phyloP scores from a whole-genome alignment of 2,888 invertebrate species.

The Furcula furcula region DNA sequence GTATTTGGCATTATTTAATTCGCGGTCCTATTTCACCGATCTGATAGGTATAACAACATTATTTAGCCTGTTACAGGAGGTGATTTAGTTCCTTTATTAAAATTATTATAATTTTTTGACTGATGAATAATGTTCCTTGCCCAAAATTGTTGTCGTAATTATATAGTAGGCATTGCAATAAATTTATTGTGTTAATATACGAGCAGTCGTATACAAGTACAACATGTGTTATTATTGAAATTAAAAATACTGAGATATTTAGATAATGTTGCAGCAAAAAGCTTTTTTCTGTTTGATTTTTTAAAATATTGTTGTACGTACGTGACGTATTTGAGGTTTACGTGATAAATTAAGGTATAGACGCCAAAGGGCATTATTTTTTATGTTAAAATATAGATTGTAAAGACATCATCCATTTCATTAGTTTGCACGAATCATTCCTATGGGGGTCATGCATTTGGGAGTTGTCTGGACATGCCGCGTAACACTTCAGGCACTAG shows the following conservation, averaged over 20 bases:
- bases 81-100: constrained; percentile 21
- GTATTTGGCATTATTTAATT: constrained; percentile 38
- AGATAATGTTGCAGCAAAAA: constrained; percentile 29
- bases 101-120: constrained; percentile 37
- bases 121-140: constrained; percentile 41
- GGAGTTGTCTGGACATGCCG: constrained; percentile 27
- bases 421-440: constrained; percentile 85
- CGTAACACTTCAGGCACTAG: no score
- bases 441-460: constrained; percentile 60
- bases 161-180: constrained; percentile 40
- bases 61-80: constrained; percentile 4
- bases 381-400: constrained; percentile 40
- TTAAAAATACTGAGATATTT: constrained; percentile 23
- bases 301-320: constrained; percentile 25
- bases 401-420: constrained; percentile 66
- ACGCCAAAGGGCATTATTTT: constrained; percentile 42
- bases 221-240: constrained; percentile 22
- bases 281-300: constrained; percentile 22
- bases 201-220: constrained; percentile 16
- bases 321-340: constrained; percentile 22
- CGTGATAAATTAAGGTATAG: constrained; percentile 20
- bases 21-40: constrained; percentile 29
- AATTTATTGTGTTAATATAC: constrained; percentile 33
- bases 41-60: constrained; percentile 14
- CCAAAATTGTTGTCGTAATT: constrained; percentile 34